Evolutionary conservation across 2,888 invertebrate genomes (phyloP).

Genomic region (Idaea aversata): DNA sequence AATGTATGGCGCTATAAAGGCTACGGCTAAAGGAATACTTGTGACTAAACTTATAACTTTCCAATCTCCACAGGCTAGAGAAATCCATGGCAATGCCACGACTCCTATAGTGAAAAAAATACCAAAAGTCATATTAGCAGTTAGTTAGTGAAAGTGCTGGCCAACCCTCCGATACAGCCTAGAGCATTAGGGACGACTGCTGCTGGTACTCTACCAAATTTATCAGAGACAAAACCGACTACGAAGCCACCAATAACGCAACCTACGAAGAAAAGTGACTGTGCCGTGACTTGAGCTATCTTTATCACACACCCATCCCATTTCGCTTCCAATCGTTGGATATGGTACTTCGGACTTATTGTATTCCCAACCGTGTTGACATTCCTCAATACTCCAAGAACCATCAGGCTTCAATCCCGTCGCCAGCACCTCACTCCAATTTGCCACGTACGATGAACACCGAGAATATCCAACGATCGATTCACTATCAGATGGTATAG

Average conservation of each 20-base stretch:
- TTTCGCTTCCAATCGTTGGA: conserved; percentile 55
- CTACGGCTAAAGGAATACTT: conserved; percentile 51
- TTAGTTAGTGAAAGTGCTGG: conserved; percentile 44
- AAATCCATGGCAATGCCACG: conserved; percentile 55
- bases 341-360: conserved; percentile 61
- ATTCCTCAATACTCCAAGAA: conserved; percentile 43
- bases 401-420: conserved; percentile 36
- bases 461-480: conserved; percentile 53
- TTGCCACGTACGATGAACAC: conserved; percentile 49
- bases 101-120: conserved; percentile 49
- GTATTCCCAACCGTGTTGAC: conserved; percentile 62
- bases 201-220: conserved; percentile 56
- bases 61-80: conserved; percentile 59
- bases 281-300: conserved; percentile 57
- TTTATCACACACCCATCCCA: conserved; percentile 62
- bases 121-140: conserved; percentile 57
- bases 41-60: conserved; percentile 51
- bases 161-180: conserved; percentile 50
- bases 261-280: conserved; percentile 58
- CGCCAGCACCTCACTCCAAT: conserved; percentile 52
- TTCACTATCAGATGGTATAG: conserved; percentile 39
- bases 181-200: conserved; percentile 49
- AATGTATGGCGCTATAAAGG: conserved; percentile 49
- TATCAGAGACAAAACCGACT: conserved; percentile 56
- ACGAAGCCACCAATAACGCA: conserved; percentile 59